These are phyloP conservation scores for Megaceryle alcyon DNA, from an alignment of 2,797 vertebrate genomes.

Conservation along the genomic window DNA sequence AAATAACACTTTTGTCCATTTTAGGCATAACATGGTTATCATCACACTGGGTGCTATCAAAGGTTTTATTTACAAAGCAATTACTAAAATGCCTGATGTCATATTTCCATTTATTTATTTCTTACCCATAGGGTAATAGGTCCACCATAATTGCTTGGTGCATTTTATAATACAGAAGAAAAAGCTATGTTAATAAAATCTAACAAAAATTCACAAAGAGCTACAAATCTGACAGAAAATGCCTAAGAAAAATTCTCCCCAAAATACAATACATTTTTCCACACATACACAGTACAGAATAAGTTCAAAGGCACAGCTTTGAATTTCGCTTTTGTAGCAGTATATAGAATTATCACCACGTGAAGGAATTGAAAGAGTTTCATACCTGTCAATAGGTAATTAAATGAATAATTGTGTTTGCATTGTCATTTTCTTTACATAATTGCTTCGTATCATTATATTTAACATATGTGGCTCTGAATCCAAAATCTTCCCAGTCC, in stretches of 20 bases:
- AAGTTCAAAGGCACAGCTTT: constrained; percentile 87
- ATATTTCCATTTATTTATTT: constrained; percentile 95
- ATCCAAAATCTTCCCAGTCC: constrained; percentile 35
- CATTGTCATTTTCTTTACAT: constrained; percentile 58
- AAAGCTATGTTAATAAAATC: constrained; percentile 94
- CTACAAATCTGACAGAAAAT: constrained; percentile 92
- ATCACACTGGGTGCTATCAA: constrained; percentile 89
- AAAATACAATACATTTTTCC: constrained; percentile 85
- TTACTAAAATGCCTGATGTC: constrained; percentile 92
- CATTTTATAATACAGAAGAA: constrained; percentile 94
- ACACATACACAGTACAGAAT: constrained; percentile 84
- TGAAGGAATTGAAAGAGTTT: constrained; percentile 68
- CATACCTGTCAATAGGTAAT: constrained; percentile 71
- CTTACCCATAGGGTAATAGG: constrained; percentile 99
- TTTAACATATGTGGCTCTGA: constrained; percentile 67
- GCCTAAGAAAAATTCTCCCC: constrained; percentile 82
- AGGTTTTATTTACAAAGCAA: constrained; percentile 98
- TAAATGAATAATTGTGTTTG: constrained; percentile 62
- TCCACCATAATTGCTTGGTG: constrained; percentile 95
- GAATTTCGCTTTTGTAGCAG: constrained; percentile 76
- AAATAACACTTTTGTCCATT: constrained; percentile 87
- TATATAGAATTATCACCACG: constrained; percentile 75
- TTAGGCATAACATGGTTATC: constrained; percentile 87
- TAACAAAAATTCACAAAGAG: constrained; percentile 90
- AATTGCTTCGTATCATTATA: constrained; percentile 55